phyloP scores from a whole-genome alignment of 2,888 invertebrate genomes.

The Ctena decussata region DNA sequence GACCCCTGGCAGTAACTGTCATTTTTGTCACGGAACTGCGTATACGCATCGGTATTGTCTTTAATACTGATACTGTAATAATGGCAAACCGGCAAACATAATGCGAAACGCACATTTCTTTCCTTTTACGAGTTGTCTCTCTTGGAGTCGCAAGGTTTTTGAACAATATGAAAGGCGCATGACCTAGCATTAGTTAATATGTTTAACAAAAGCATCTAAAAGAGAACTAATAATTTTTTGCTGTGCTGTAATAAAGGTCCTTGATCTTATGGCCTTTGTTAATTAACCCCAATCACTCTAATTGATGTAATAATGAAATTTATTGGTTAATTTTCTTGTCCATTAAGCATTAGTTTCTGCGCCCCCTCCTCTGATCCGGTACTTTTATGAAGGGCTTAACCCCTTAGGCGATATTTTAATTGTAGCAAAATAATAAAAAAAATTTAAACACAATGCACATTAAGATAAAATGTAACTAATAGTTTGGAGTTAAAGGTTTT shows the following conservation, averaged over 20 bases:
- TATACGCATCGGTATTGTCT: too few relatives aligned
- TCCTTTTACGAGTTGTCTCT: not conserved
- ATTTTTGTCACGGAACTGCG: too few relatives aligned
- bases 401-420: not conserved
- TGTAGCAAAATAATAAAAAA: not conserved
- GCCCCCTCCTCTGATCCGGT: not conserved
- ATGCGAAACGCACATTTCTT: too few relatives aligned
- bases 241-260: not conserved
- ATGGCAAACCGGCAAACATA: too few relatives aligned
- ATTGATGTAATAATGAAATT: not conserved
- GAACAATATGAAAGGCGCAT: too few relatives aligned
- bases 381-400: not conserved
- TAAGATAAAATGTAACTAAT: not conserved
- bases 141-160: not conserved
- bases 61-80: too few relatives aligned
- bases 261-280: not conserved
- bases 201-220: too few relatives aligned
- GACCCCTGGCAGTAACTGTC: too few relatives aligned
- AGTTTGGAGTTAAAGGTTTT: not conserved
- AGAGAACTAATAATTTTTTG: too few relatives aligned
- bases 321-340: not conserved
- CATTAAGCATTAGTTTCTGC: not conserved
- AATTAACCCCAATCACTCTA: not conserved
- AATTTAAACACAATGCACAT: not conserved
- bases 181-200: too few relatives aligned